Evolutionary conservation across 2,113 vertebrate genomes (phyloP).

Genomic region (Gavia stellata): DNA sequence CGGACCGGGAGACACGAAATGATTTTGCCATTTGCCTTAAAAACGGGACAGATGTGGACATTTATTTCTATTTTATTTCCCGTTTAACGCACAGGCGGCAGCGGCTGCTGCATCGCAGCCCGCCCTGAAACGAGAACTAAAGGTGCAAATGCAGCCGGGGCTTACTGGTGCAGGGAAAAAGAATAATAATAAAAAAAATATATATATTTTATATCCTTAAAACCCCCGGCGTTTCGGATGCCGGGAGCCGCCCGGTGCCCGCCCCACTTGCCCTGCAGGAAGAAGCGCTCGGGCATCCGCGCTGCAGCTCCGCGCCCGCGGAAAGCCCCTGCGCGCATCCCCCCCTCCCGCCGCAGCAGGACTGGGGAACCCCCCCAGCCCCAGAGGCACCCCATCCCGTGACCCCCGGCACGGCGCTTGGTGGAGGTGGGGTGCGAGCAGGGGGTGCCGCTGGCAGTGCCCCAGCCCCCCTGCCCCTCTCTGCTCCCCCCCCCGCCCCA

Average conservation of each 20-base stretch:
- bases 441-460: background rate
- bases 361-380: background rate
- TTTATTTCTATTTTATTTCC: background rate
- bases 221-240: background rate
- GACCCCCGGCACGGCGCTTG: background rate
- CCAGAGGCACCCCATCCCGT: background rate
- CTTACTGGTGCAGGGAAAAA: fast-evolving
- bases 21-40: background rate
- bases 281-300: slow-evolving; percentile 39
- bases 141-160: background rate
- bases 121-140: background rate
- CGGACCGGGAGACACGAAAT: background rate
- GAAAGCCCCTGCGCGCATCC: slow-evolving; percentile 71
- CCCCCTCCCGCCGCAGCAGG: background rate
- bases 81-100: background rate
- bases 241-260: background rate
- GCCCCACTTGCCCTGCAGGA: background rate
- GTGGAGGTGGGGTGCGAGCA: background rate
- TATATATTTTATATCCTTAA: background rate
- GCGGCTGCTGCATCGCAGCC: background rate
- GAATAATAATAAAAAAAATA: no score
- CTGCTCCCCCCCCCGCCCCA: no score
- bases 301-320: slow-evolving; percentile 68
- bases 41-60: background rate
- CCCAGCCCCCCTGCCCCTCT: background rate